Evolutionary conservation across 2,797 vertebrate genomes (phyloP), one percentile per base, ranked within the genome.

Genomic region (Mormyrus hasselquistii): DNA sequence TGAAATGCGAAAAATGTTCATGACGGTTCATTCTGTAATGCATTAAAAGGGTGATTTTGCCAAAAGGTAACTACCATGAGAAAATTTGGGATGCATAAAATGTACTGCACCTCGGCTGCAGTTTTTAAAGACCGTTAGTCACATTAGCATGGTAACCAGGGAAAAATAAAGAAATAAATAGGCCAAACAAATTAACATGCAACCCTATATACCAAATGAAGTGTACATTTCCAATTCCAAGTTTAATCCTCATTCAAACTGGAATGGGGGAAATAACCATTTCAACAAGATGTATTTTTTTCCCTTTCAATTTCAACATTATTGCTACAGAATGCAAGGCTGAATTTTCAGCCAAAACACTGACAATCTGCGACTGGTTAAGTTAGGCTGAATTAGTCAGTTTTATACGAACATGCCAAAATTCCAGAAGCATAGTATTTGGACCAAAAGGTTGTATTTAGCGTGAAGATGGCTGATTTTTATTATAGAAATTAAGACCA

Each of bases 391-490:
- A 86, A 86, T 57, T 69, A 73, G 82, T 52, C 19, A 52, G 84
- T 86, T 57, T 62, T 65, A 41, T n/a, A 44, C 44, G 57, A 47
- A 57, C 86, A 57, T 87, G n/a, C 53, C 29, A 89, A 84, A 55
- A 86, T 5, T 5, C 7, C 90, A 82, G 89, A 93, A 92, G 92
- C 92, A 92, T 91, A 38, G 44, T 89, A 93, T 92, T 89, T 89
- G 69, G 85, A 91, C 88, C 88, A 90, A 50, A 90, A 90, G 90
- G 90, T 83, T 59, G 69, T 90, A 53, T 90, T 90, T 88, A 85
- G 89, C 92, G 91, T 88, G 90, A 93, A 88, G 44, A 89, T 86
- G 89, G 73, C 89, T 47, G 82, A 87, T 89, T 90, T 89, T 89
- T 90, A 90, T 91, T 90, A 90, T 89, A 90, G 89, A 83, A 90